A percentile compares a stretch with the other conserved stretches of the same genome.
phyloP scores from a whole-genome alignment of 2,113 vertebrate species.

The Cryptomyrus ogoouensis region DNA sequence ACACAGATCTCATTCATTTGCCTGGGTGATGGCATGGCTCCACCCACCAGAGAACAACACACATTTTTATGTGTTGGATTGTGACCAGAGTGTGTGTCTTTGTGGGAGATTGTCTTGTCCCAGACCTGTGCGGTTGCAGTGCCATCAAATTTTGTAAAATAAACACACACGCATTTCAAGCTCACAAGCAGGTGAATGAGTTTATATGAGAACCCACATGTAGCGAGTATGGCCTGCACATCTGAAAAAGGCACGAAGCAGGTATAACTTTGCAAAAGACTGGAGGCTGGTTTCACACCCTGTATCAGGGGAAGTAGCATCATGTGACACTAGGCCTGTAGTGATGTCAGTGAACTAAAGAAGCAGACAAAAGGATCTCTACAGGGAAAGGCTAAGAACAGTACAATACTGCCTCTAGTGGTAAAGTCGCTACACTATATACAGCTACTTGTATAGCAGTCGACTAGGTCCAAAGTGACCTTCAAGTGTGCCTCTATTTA shows the following conservation, averaged over 20 bases:
- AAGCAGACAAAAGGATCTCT: not conserved
- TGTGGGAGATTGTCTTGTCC: not conserved
- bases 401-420: not conserved
- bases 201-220: not conserved
- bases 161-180: not conserved
- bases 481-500: not conserved
- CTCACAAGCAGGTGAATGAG: not conserved
- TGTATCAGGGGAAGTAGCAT: not conserved
- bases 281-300: not conserved
- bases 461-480: not conserved
- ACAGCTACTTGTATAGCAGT: not conserved
- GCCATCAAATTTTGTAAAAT: not conserved
- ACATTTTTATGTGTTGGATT: conserved; percentile 8
- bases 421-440: not conserved
- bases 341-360: not conserved
- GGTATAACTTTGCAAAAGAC: not conserved
- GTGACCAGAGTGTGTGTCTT: not conserved
- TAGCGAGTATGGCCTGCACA: not conserved
- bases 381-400: not conserved
- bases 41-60: conserved; percentile 1
- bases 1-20: conserved; percentile 19
- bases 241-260: not conserved
- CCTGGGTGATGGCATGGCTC: not conserved
- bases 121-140: not conserved
- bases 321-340: not conserved